These are phyloP conservation scores for Falco novaeseelandiae DNA, from an alignment of 2,797 vertebrate species.

Conservation along the genomic window DNA sequence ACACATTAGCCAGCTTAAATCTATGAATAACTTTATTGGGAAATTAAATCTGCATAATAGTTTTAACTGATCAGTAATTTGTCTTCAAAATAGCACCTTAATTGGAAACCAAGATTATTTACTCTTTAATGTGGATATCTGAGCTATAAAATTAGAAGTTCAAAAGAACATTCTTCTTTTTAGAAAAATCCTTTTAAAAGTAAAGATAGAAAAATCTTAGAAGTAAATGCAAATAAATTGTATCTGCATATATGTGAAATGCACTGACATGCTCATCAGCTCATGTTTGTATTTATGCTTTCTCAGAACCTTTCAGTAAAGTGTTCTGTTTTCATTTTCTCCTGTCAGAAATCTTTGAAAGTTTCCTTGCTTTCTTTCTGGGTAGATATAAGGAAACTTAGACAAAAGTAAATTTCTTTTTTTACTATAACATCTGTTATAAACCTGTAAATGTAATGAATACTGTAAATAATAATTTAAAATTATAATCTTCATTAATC, in stretches of 20 bases:
- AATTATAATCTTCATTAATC: neutral
- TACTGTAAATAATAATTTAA: neutral
- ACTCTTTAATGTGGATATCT: neutral
- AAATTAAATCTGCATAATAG: neutral
- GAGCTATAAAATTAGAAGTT: neutral
- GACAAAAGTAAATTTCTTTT: neutral
- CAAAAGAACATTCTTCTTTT: neutral
- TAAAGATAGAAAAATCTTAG: neutral
- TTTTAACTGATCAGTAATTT: neutral
- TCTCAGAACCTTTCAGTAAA: neutral
- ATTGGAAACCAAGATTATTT: neutral
- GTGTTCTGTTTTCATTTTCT: neutral
- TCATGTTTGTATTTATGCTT: neutral
- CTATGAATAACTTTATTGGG: neutral
- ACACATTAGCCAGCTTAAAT: neutral
- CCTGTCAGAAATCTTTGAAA: neutral
- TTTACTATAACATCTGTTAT: neutral
- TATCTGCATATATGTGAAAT: neutral
- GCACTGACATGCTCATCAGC: neutral
- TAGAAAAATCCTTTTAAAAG: neutral
- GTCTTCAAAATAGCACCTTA: neutral
- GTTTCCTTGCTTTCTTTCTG: neutral
- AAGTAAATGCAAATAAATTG: neutral
- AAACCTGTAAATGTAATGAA: neutral
- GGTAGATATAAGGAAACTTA: neutral